These are phyloP conservation scores for Sinhomidia bicolor DNA, from an alignment of 2,888 invertebrate species.

Conservation along the genomic window DNA sequence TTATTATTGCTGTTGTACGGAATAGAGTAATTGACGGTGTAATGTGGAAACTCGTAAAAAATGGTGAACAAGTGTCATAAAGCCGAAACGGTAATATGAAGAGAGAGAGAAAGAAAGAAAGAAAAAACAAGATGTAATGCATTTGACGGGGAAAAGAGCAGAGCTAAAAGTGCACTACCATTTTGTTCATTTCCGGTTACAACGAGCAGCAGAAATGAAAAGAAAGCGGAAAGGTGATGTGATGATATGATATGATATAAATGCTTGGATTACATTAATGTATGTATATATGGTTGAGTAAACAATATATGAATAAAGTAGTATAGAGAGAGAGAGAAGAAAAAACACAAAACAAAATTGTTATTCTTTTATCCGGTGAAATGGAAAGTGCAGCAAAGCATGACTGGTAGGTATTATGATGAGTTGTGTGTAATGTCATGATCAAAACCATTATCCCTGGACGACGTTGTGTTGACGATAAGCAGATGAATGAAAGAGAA, in stretches of 20 bases:
- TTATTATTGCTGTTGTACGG: too few species aligned
- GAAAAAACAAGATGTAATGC: too few species aligned
- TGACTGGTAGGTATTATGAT: not conserved
- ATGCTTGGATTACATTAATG: too few species aligned
- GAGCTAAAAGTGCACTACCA: slow-evolving; percentile 61
- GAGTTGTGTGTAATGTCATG: not conserved
- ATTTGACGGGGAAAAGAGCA: not conserved
- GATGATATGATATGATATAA: too few species aligned
- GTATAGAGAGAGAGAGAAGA: not conserved
- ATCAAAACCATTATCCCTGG: not conserved
- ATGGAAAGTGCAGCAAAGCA: slow-evolving; percentile 26
- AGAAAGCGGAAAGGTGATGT: not conserved
- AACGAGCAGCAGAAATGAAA: not conserved
- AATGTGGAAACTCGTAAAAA: slow-evolving; percentile 41
- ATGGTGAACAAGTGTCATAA: slow-evolving; percentile 62
- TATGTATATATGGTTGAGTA: too few species aligned
- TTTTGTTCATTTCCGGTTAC: slow-evolving; percentile 67
- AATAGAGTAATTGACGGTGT: slow-evolving; percentile 47
- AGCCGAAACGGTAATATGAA: slow-evolving; percentile 42
- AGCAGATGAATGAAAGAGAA: slow-evolving; percentile 5
- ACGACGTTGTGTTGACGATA: not conserved
- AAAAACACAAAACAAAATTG: not conserved
- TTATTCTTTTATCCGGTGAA: not conserved
- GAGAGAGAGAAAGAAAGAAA: too few species aligned
- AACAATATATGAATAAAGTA: not conserved